Conservation (phyloP, 2,113 vertebrate genomes). For the Cyphomyrus discorhynchus region DNA sequence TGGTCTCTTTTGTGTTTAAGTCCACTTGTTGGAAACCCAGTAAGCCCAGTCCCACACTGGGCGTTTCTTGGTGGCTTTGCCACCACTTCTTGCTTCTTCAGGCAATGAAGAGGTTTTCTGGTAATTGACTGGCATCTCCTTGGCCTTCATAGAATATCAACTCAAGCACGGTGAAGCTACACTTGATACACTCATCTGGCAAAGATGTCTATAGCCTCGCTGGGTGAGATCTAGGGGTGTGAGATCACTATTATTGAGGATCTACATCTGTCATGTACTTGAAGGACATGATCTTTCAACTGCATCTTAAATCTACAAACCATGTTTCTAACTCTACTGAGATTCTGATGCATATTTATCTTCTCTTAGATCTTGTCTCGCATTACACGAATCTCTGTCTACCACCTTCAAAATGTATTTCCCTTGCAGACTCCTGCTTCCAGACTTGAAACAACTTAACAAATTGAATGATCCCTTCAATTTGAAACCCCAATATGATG, state of each 20-base stretch:
- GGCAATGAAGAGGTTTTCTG: neutral
- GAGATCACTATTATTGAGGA: neutral
- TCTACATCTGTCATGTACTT: neutral
- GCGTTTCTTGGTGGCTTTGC: neutral
- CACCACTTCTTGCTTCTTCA: neutral
- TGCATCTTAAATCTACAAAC: neutral
- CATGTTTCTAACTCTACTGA: neutral
- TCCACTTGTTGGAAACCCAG: neutral
- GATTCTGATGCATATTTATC: conserved; percentile 1
- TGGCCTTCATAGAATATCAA: neutral
- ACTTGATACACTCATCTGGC: neutral
- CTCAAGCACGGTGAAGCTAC: neutral
- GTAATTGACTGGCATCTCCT: neutral
- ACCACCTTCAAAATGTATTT: neutral
- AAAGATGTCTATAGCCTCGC: neutral
- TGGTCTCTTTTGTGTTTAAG: neutral
- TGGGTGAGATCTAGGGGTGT: neutral
- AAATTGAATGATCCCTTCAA: neutral
- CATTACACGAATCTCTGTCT: neutral
- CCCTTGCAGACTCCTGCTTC: neutral
- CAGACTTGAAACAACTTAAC: neutral
- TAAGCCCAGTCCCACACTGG: neutral
- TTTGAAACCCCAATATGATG: neutral
- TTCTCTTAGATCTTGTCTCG: neutral
- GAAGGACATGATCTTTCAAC: neutral